phyloP scores from a whole-genome alignment of 2,797 vertebrate genomes.

The Amniataba percoides region DNA sequence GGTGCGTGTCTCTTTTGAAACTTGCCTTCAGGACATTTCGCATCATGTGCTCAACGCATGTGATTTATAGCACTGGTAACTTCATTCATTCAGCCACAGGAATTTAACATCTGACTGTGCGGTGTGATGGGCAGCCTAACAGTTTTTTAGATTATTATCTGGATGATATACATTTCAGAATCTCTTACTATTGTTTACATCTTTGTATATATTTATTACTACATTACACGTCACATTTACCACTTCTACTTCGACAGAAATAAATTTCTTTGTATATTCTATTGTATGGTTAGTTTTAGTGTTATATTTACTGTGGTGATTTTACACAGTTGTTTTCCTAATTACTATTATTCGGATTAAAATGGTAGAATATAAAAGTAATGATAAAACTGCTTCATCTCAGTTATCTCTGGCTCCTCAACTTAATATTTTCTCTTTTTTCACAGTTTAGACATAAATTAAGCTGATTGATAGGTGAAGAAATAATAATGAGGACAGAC shows the following conservation, averaged over 20 bases:
- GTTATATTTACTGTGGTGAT: too few species aligned
- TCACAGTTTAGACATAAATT: not conserved
- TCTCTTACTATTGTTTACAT: too few species aligned
- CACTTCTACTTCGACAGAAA: too few species aligned
- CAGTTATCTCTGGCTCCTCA: not conserved
- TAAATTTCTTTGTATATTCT: too few species aligned
- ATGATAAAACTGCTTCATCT: not conserved
- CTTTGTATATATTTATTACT: too few species aligned
- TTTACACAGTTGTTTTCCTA: too few species aligned
- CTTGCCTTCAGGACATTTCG: conserved; percentile 56
- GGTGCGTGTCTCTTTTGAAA: conserved; percentile 38
- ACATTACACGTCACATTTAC: too few species aligned
- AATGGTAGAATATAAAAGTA: too few species aligned
- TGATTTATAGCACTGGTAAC: not conserved
- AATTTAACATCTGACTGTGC: conserved; percentile 5
- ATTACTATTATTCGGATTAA: too few species aligned
- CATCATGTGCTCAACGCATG: conserved; percentile 30
- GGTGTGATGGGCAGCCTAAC: not conserved
- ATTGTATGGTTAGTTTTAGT: too few species aligned
- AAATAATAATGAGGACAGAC: not conserved
- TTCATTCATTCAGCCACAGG: not conserved
- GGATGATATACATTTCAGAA: too few species aligned
- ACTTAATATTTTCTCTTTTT: not conserved
- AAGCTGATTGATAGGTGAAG: not conserved
- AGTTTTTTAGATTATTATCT: too few species aligned